Evolutionary conservation across 2,113 vertebrate genomes (phyloP), one percentile per base, ranked within the genome.

Genomic region (Herpetotheres cachinnans): DNA sequence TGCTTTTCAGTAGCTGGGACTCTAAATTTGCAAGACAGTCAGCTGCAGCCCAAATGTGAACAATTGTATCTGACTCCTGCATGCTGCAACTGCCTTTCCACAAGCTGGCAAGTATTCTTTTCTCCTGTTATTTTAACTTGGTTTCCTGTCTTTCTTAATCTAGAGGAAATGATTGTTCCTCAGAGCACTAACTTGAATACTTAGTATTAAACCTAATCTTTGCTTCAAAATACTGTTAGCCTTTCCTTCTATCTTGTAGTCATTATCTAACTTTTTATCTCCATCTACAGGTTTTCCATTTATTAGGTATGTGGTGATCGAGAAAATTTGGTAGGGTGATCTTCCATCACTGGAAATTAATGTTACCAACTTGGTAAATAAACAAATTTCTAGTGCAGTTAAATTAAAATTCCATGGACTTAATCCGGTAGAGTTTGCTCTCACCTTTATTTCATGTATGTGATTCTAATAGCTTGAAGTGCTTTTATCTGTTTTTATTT

Each of bases 61-160:
- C 73, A 90, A 16, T 95, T 95, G 19, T 95, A 20, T 90, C 74
- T 86, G 95, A 86, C 69, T 90, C 47, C 92, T 92, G 88, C 88
- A 81, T 96, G 92, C 86, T 93, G 62, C 70, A 89, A 12, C 71
- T 96, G 59, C 92, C 63, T 91, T 92, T 83, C 86, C 86, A 69
- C 55, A 74, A 74, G 59, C 90, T 95, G 92, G 80, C 96, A 95
- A 96, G 90, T 96, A 93, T 84, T 91, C 85, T 82, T 89, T 80
- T 90, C 88, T 90, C 42, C 82, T 83, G 18, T 77, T 94, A 38
- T 42, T 93, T 90, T 89, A 74, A 40, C 82, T 71, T 70, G 10
- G 4, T 89, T 86, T 93, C 61, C 27, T 56, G 2, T 54, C 46
- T 83, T 38, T 86, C 55, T 78, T 66, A 58, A 29, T 81, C 24